Evolutionary conservation across 2,113 vertebrate species (phyloP).

Genomic region (Melierax canorus): DNA sequence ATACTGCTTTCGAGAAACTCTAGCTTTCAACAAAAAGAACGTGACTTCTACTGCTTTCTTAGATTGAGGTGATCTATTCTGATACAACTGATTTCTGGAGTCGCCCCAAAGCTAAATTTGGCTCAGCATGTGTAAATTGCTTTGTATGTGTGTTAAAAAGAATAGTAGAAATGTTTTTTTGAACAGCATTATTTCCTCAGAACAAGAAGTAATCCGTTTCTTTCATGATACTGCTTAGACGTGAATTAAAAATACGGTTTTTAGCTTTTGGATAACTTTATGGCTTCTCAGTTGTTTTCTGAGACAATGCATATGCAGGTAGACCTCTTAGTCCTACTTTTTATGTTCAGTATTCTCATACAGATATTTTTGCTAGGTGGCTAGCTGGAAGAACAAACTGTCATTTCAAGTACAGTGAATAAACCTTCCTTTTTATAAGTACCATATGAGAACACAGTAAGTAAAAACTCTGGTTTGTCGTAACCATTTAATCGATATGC

Average conservation of each 20-base stretch:
- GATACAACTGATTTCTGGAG: neutral
- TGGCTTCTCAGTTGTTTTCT: neutral
- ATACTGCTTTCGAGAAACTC: neutral
- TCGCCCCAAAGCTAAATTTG: neutral
- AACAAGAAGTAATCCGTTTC: neutral
- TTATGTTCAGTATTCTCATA: neutral
- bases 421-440: neutral
- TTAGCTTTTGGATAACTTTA: neutral
- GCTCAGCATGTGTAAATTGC: neutral
- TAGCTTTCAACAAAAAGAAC: too few species aligned
- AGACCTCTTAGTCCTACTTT: neutral
- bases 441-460: neutral
- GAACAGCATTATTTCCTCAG: neutral
- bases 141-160: neutral
- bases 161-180: neutral
- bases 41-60: neutral
- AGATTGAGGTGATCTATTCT: neutral
- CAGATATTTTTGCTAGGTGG: neutral
- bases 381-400: neutral
- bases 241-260: neutral
- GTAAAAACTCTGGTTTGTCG: neutral
- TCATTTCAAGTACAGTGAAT: neutral
- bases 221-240: neutral
- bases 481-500: neutral
- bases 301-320: neutral